Conservation (phyloP, 2,113 vertebrate genomes). For the Ameiurus melas region DNA sequence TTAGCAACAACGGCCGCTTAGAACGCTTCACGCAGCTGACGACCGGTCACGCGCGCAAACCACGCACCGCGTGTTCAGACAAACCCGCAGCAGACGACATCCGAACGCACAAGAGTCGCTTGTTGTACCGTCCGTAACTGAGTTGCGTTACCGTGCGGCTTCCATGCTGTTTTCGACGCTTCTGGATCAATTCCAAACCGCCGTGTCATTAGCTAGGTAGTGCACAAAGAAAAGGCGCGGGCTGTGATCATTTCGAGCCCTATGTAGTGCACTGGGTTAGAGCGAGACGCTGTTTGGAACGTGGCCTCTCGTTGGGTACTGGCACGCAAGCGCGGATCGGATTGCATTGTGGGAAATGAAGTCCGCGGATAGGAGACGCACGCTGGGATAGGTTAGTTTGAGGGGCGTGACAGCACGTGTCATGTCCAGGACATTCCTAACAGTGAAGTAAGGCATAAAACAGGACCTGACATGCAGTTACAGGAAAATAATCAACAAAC, state of each 20-base stretch:
- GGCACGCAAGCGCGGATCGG: slow-evolving; percentile 48
- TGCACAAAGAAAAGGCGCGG: neutral
- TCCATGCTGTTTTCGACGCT: slow-evolving; percentile 48
- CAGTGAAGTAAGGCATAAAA: neutral
- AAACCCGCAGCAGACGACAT: neutral
- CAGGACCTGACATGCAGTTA: too few relatives aligned
- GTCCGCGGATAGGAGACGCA: slow-evolving; percentile 37
- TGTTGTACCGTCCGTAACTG: neutral
- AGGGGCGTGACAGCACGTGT: slow-evolving; percentile 61
- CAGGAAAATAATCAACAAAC: neutral
- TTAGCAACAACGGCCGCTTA: neutral
- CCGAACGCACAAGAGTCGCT: neutral
- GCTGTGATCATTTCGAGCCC: neutral
- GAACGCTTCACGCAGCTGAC: neutral
- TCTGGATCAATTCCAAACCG: neutral
- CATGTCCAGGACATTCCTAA: neutral
- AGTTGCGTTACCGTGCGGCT: slow-evolving; percentile 40
- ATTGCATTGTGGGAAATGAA: slow-evolving; percentile 69
- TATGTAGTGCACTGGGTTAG: neutral
- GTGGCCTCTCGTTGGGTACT: slow-evolving; percentile 21
- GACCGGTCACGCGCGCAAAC: neutral
- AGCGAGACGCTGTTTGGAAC: neutral
- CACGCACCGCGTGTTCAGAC: neutral
- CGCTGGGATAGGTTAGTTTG: slow-evolving; percentile 64
- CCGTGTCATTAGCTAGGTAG: neutral